phyloP scores from a whole-genome alignment of 2,113 vertebrate genomes.

The Cyprinodon brontotheroides region DNA sequence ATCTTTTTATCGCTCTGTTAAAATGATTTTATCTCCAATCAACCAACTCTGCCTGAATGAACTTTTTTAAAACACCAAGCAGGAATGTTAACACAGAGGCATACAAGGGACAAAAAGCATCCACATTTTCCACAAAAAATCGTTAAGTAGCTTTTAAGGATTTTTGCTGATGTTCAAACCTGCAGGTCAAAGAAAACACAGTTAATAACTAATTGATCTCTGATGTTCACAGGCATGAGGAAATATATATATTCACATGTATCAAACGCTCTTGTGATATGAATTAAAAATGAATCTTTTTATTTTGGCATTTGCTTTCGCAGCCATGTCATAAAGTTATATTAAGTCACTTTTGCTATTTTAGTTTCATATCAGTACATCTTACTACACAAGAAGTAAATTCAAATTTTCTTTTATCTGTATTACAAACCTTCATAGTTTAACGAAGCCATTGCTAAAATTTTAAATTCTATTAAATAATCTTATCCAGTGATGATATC shows the following conservation, averaged over 20 bases:
- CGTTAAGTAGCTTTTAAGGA: too few species aligned
- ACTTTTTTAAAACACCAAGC: slow-evolving; percentile 45
- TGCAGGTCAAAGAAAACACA: slow-evolving; percentile 34
- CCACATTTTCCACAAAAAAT: slow-evolving; percentile 13
- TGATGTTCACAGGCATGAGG: slow-evolving; percentile 14
- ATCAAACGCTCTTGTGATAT: slow-evolving; percentile 12
- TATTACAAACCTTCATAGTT: slow-evolving; percentile 29
- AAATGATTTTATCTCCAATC: slow-evolving; percentile 36
- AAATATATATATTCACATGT: neutral
- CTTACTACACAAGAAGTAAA: too few species aligned
- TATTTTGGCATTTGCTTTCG: slow-evolving; percentile 15
- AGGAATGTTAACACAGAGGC: slow-evolving; percentile 53
- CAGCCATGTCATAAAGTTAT: slow-evolving; percentile 33
- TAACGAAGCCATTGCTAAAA: too few species aligned
- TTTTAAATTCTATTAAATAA: too few species aligned
- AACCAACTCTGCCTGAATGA: slow-evolving; percentile 61
- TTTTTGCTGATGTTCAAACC: slow-evolving; percentile 31
- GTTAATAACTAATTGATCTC: slow-evolving; percentile 2
- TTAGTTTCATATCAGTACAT: neutral
- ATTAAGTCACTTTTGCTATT: slow-evolving; percentile 13
- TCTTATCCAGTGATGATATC: slow-evolving; percentile 47
- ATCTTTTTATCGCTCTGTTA: neutral
- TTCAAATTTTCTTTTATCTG: too few species aligned
- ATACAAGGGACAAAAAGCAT: slow-evolving; percentile 44
- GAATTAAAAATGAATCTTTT: slow-evolving; percentile 21